Evolutionary conservation across 1,140 invertebrate genomes (phyloP).

Genomic region (Lordiphosa clarofinis): DNA sequence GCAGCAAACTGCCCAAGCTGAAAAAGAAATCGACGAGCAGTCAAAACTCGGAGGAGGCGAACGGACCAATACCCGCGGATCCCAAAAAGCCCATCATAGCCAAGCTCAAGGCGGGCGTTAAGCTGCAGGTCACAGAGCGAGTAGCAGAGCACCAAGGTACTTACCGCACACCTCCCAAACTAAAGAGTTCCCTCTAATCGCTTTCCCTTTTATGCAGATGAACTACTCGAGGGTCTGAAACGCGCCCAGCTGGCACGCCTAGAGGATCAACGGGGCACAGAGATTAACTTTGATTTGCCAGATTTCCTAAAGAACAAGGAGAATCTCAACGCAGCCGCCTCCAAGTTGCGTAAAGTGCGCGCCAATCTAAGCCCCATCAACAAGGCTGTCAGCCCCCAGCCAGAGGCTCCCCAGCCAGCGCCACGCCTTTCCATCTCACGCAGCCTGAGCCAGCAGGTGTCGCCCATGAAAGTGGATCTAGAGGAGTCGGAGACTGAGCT

Average conservation of each 20-base stretch:
- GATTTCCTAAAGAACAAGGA: slow-evolving; percentile 87
- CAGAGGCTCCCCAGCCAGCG: slow-evolving; percentile 68
- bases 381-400: slow-evolving; percentile 33
- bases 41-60: slow-evolving; percentile 62
- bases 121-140: slow-evolving; percentile 83
- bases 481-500: slow-evolving; percentile 43
- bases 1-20: slow-evolving; percentile 64
- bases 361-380: slow-evolving; percentile 63
- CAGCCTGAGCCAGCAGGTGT: slow-evolving; percentile 36
- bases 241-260: slow-evolving; percentile 87
- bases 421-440: slow-evolving; percentile 70
- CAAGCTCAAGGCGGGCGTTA: slow-evolving; percentile 86
- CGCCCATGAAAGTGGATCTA: slow-evolving; percentile 65
- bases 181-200: background rate
- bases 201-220: slow-evolving; percentile 70
- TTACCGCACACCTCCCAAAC: background rate
- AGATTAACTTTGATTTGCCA: slow-evolving; percentile 89
- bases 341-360: slow-evolving; percentile 64
- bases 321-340: slow-evolving; percentile 66
- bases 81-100: slow-evolving; percentile 84
- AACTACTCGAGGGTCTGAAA: slow-evolving; percentile 88
- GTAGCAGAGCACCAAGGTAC: slow-evolving; percentile 85
- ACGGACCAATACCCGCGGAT: slow-evolving; percentile 16
- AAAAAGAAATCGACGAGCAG: slow-evolving; percentile 70
- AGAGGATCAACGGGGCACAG: slow-evolving; percentile 90